Percentiles rank a stretch among this genome's conserved stretches.
These are phyloP conservation scores for Phaedon cochleariae DNA, from an alignment of 2,888 invertebrate genomes.

Conservation along the genomic window DNA sequence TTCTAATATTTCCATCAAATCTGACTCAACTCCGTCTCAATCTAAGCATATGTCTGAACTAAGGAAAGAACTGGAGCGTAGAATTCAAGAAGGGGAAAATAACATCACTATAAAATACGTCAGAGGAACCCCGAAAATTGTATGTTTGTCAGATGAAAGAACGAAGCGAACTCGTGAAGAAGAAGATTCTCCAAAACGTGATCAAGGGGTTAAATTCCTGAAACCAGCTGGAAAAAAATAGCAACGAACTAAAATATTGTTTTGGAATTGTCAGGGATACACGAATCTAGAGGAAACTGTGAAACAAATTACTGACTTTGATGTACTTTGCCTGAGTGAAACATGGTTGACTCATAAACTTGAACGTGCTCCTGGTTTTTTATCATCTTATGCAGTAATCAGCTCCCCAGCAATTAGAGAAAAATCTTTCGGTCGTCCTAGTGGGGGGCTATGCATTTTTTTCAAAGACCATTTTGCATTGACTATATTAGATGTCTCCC, in stretches of 20 bases:
- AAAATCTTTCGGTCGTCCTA: background rate
- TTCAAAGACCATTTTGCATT: background rate
- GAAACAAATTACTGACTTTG: too few species aligned
- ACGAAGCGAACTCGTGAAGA: too few species aligned
- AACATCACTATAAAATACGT: conserved; percentile 3
- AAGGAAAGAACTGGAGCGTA: background rate
- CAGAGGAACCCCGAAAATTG: background rate
- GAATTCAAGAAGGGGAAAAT: background rate
- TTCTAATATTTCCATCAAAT: background rate
- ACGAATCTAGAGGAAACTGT: too few species aligned
- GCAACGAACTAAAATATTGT: too few species aligned
- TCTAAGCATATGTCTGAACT: background rate
- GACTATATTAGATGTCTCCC: too few species aligned
- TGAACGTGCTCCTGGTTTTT: too few species aligned
- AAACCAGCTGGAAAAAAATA: too few species aligned
- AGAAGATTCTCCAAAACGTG: background rate
- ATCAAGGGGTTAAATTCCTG: background rate
- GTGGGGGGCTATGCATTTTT: background rate
- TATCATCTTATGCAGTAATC: too few species aligned
- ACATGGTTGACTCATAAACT: too few species aligned
- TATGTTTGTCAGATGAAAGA: background rate
- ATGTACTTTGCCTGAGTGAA: too few species aligned
- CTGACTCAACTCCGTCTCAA: background rate
- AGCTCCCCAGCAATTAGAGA: too few species aligned
- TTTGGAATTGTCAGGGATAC: too few species aligned